phyloP scores from a whole-genome alignment of 2,888 invertebrate genomes.

The Orthosia incerta region DNA sequence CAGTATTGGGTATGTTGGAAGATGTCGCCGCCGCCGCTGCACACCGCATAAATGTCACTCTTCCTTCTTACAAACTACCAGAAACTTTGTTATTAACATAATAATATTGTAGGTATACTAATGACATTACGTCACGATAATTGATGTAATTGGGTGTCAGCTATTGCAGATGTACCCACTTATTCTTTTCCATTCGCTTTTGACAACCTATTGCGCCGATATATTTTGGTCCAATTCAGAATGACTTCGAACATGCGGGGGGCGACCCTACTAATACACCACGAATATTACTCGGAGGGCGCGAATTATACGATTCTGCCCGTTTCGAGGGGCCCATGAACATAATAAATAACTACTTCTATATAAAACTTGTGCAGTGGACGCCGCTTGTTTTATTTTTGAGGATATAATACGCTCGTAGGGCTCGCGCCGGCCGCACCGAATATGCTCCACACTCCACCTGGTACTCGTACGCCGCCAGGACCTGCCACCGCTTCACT shows the following conservation, averaged over 20 bases:
- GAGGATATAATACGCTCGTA: neutral
- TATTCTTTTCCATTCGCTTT: neutral
- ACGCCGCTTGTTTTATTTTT: neutral
- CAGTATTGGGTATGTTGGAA: too few relatives aligned
- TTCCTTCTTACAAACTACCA: too few relatives aligned
- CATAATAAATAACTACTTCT: neutral
- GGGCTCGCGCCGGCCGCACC: too few relatives aligned
- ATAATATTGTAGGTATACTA: too few relatives aligned
- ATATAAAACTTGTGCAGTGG: neutral
- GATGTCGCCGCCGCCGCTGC: too few relatives aligned
- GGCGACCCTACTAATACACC: neutral
- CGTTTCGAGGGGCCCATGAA: conserved; percentile 2
- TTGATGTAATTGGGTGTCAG: neutral
- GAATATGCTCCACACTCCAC: too few relatives aligned
- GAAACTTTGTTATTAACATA: too few relatives aligned
- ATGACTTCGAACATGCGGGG: neutral
- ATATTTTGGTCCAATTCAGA: neutral
- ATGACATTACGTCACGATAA: neutral
- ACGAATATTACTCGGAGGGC: conserved; percentile 12
- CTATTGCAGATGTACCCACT: too few relatives aligned
- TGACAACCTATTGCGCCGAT: neutral
- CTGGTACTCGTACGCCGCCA: too few relatives aligned
- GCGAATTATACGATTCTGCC: conserved; percentile 16
- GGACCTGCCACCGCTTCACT: too few relatives aligned
- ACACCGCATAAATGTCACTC: too few relatives aligned